Evolutionary conservation across 2,797 vertebrate species (phyloP).

Genomic region (Synanceia verrucosa): DNA sequence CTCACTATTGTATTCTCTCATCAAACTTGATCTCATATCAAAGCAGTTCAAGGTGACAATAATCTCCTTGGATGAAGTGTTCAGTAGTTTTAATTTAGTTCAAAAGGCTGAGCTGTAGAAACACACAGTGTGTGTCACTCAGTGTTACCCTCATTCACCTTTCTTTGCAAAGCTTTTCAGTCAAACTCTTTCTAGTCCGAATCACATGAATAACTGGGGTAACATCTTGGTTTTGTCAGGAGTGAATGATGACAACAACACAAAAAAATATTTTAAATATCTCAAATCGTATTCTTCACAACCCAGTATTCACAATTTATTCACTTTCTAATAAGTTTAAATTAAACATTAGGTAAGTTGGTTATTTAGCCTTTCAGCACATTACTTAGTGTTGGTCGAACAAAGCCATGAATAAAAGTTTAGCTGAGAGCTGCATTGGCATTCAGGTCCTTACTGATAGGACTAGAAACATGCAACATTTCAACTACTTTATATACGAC

Average conservation of each 20-base stretch:
- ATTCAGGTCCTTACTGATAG: background rate
- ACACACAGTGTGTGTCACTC: background rate
- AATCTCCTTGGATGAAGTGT: conserved; percentile 23
- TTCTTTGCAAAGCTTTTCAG: conserved; percentile 17
- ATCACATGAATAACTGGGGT: background rate
- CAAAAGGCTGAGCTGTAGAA: conserved; percentile 16
- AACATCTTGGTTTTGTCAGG: background rate
- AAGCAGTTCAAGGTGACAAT: conserved; percentile 22
- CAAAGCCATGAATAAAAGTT: background rate
- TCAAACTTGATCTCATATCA: conserved; percentile 34
- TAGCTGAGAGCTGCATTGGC: background rate
- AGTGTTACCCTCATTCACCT: conserved; percentile 1
- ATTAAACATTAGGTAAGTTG: background rate
- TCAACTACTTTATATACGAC: too few relatives aligned
- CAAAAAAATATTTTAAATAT: background rate
- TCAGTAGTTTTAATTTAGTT: conserved; percentile 15
- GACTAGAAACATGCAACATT: background rate
- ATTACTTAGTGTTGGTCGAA: background rate
- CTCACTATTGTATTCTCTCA: background rate
- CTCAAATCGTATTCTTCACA: background rate
- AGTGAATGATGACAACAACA: background rate
- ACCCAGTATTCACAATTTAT: background rate
- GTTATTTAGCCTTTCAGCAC: background rate
- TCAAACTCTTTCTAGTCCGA: background rate
- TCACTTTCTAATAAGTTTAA: background rate